A percentile compares a stretch with the other conserved stretches of the same genome.
phyloP scores from a whole-genome alignment of 2,113 vertebrate species.

The Hirundichthys speculiger region DNA sequence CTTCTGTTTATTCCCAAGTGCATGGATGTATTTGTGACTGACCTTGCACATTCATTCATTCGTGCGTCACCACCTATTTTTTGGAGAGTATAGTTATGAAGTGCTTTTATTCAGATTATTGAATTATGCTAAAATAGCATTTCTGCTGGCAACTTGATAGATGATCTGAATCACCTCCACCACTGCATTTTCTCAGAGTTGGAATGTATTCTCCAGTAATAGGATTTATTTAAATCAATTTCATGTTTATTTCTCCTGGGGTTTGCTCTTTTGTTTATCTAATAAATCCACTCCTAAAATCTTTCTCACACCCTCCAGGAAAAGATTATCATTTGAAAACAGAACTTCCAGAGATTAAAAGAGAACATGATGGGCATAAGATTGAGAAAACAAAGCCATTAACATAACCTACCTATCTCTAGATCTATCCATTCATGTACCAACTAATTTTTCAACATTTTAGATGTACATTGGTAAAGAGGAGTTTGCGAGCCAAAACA shows the following conservation, averaged over 20 bases:
- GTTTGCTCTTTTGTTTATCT: slow-evolving; percentile 59
- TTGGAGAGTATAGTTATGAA: slow-evolving; percentile 38
- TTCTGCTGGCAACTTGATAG: slow-evolving; percentile 57
- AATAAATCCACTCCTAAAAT: slow-evolving; percentile 59
- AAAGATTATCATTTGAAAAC: slow-evolving; percentile 37
- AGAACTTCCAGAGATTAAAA: slow-evolving; percentile 18
- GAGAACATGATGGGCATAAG: not conserved
- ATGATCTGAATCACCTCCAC: slow-evolving; percentile 53
- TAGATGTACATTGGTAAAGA: no score
- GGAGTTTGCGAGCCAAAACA: no score
- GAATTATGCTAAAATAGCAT: slow-evolving; percentile 61
- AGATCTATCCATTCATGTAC: no score
- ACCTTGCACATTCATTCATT: slow-evolving; percentile 36
- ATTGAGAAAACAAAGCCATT: not conserved
- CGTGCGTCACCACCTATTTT: slow-evolving; percentile 46
- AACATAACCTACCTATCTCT: no score
- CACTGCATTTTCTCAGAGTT: slow-evolving; percentile 33
- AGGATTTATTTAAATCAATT: slow-evolving; percentile 69
- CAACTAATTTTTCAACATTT: no score
- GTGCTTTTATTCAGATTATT: slow-evolving; percentile 46
- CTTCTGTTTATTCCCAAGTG: not conserved
- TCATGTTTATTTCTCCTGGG: slow-evolving; percentile 58
- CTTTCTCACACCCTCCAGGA: slow-evolving; percentile 11
- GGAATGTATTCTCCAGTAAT: slow-evolving; percentile 47
- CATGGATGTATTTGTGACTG: slow-evolving; percentile 8